A percentile compares a stretch with the other conserved stretches of the same genome.
These are phyloP conservation scores for Entomyzon cyanotis DNA, from an alignment of 2,113 vertebrate genomes.

Conservation along the genomic window DNA sequence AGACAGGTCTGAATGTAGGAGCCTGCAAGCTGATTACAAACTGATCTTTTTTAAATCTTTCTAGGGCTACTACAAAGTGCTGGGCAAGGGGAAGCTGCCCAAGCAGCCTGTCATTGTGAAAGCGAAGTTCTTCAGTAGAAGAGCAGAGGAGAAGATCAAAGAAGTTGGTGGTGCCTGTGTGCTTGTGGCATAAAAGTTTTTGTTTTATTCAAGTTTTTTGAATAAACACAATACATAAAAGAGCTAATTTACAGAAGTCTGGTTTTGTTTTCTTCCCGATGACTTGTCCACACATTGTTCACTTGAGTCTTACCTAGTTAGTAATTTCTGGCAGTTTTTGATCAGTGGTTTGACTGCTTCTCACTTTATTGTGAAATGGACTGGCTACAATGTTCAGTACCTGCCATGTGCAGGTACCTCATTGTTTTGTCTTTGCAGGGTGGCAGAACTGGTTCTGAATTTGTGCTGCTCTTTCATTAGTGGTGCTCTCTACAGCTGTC, in stretches of 20 bases:
- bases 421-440: rapidly evolving
- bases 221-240: conserved; percentile 49
- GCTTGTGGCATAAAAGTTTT: conserved; percentile 80
- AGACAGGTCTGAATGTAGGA: not conserved
- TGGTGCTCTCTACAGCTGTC: not conserved
- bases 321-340: not conserved
- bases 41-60: not conserved
- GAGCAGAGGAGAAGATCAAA: conserved; percentile 92
- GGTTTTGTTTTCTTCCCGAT: not conserved
- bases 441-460: not conserved
- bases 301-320: not conserved
- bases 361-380: not conserved
- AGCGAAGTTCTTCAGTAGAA: conserved; percentile 92
- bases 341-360: not conserved
- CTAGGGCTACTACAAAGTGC: conserved; percentile 90
- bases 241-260: not conserved
- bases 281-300: not conserved
- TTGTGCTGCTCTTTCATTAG: not conserved
- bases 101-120: conserved; percentile 92
- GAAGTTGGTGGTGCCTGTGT: conserved; percentile 89
- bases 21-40: not conserved
- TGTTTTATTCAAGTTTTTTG: conserved; percentile 30
- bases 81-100: conserved; percentile 91
- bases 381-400: rapidly evolving
- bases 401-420: not conserved